Evolutionary conservation across 2,113 vertebrate species (phyloP).

Genomic region (Alaudala cheleensis): DNA sequence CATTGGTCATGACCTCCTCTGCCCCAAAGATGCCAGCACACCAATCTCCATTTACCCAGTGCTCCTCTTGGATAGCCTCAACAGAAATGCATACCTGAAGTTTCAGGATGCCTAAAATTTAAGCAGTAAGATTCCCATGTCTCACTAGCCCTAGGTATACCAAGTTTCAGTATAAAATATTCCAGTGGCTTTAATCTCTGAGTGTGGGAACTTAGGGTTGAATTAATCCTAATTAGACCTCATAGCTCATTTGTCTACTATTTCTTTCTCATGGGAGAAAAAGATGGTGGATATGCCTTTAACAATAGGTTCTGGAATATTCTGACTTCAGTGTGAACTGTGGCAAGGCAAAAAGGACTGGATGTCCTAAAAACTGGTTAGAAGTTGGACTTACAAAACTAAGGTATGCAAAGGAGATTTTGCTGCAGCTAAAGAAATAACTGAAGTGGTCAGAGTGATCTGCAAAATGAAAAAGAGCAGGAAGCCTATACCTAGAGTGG

Average conservation of each 20-base stretch:
- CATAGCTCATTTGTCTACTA: neutral
- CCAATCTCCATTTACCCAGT: neutral
- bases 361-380: neutral
- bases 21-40: neutral
- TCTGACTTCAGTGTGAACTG: neutral
- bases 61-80: neutral
- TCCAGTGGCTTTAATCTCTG: neutral
- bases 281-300: neutral
- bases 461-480: neutral
- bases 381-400: neutral
- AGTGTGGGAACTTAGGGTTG: neutral
- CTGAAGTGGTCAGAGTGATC: neutral
- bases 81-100: neutral
- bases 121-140: neutral
- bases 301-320: neutral
- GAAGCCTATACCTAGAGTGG: neutral
- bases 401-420: neutral
- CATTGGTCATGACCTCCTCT: neutral
- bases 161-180: neutral
- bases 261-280: neutral
- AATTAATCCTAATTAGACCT: neutral
- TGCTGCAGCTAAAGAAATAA: neutral
- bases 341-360: neutral
- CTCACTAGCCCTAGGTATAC: neutral
- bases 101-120: neutral